These are phyloP conservation scores for Clistopyga incitator DNA, from an alignment of 2,888 invertebrate species.

Conservation along the genomic window DNA sequence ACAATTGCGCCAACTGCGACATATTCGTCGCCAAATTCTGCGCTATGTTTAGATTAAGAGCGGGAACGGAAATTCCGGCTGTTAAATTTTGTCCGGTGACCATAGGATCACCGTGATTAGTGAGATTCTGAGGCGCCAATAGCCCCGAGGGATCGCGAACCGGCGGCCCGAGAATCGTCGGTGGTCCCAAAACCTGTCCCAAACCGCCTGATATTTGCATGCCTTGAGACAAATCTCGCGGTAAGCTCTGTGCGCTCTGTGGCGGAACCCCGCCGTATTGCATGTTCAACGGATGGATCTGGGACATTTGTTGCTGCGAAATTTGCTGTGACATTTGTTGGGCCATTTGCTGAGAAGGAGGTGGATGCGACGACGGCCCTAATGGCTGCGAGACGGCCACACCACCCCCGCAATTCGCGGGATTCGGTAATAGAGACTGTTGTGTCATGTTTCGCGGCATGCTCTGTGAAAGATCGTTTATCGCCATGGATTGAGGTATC, in stretches of 20 bases:
- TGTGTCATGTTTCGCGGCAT: constrained; percentile 80
- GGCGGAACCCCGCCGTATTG: constrained; percentile 78
- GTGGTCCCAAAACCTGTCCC: constrained; percentile 60
- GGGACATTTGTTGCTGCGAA: constrained; percentile 76
- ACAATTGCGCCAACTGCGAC: constrained; percentile 78
- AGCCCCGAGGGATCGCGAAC: constrained; percentile 45
- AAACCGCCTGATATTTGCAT: constrained; percentile 75
- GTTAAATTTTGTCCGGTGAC: constrained; percentile 70
- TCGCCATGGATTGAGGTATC: constrained; percentile 67
- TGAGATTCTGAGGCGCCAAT: constrained; percentile 61
- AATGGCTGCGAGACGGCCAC: constrained; percentile 65
- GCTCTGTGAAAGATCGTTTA: constrained; percentile 76
- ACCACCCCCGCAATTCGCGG: constrained; percentile 69
- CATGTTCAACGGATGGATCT: constrained; percentile 78
- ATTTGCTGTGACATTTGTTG: constrained; percentile 72
- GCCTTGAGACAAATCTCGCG: constrained; percentile 81
- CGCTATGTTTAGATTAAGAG: constrained; percentile 81
- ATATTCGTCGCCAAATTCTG: constrained; percentile 80
- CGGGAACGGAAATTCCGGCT: constrained; percentile 73
- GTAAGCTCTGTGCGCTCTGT: constrained; percentile 77
- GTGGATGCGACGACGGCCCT: constrained; percentile 47
- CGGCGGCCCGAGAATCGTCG: constrained; percentile 64
- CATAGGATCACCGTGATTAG: constrained; percentile 66
- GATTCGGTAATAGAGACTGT: constrained; percentile 74
- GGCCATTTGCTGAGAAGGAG: constrained; percentile 57